Evolutionary conservation across 2,888 invertebrate genomes (phyloP), one percentile per base, ranked within the genome.

Genomic region (Drosophila infuscata): DNA sequence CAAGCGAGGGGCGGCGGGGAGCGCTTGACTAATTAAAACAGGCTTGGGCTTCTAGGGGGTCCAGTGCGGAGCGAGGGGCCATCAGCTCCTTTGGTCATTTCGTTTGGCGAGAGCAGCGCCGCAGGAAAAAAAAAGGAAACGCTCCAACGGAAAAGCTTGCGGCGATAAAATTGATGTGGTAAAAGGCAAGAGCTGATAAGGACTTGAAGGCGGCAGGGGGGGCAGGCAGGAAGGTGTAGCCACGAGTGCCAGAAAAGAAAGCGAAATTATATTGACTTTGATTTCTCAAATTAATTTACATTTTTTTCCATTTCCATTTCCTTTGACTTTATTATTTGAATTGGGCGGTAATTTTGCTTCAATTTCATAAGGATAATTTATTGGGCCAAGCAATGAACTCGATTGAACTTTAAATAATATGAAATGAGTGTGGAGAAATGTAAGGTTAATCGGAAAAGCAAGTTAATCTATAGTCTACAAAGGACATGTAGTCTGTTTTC

Each of bases 181-280:
- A 49, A 25, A 9, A 17, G 25, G 17, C 1, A 3, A 0, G 33
- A 9, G 46, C 46, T 15, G 46, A n/a, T 2, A 57, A 29, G 49
- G 0, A 17, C 11, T 6, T 6, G 8, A 5, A 2, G 17, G 25
- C 25, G 49, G 36, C 20, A 6, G 29, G 5, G n/a, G 33, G n/a
- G 33, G 30, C 3, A 35, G n/a, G 61, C 58, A 5, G 15, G 17
- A 15, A 8, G 7, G 9, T n/a, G 33, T 9, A 30, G 49, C 20
- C 57, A 49, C 49, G 53, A 76, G 70, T 69, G 64, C 56, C 75
- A 71, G 64, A 74, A 81, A 82, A 74, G 82, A 84, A 85, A 88
- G 81, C 74, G 81, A 89, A 89, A 76, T 85, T 85, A 66, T 85
- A 84, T 89, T 89, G 85, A 85, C 89, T 89, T 85, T 85, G 89